A percentile compares a stretch with the other conserved stretches of the same genome.
These are phyloP conservation scores for Pelvicachromis taeniatus DNA, from an alignment of 2,113 vertebrate genomes.

Conservation along the genomic window DNA sequence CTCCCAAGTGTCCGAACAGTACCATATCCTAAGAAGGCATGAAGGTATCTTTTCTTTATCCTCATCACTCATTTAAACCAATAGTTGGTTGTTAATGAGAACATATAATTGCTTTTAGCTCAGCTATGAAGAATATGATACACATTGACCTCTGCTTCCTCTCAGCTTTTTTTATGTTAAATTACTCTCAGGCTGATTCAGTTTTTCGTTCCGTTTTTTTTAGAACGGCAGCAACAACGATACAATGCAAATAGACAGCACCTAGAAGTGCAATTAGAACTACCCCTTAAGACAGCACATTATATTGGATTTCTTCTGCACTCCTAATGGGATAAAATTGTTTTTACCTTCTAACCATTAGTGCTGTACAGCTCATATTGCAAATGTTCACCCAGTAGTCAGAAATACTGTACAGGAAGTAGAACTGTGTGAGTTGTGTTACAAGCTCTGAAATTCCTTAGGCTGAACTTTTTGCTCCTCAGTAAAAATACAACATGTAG, in stretches of 20 bases:
- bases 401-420: not conserved
- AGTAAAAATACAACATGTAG: not conserved
- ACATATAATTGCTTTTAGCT: not conserved
- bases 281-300: not conserved
- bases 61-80: not conserved
- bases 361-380: not conserved
- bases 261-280: not conserved
- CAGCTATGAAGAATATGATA: slow-evolving; percentile 14
- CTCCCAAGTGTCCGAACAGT: not conserved
- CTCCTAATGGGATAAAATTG: not conserved
- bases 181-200: slow-evolving; percentile 8
- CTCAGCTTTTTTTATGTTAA: not conserved
- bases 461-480: not conserved
- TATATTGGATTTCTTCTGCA: not conserved
- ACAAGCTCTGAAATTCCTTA: not conserved
- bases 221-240: not conserved
- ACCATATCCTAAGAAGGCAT: not conserved
- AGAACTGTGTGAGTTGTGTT: not conserved
- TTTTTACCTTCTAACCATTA: not conserved
- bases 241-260: not conserved
- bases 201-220: not conserved
- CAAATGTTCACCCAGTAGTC: not conserved
- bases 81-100: slow-evolving; percentile 6
- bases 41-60: not conserved
- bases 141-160: not conserved